Evolutionary conservation across 1,140 invertebrate genomes (phyloP), one percentile per base, ranked within the genome.

Genomic region (Trachymyrmex cornetzi): DNA sequence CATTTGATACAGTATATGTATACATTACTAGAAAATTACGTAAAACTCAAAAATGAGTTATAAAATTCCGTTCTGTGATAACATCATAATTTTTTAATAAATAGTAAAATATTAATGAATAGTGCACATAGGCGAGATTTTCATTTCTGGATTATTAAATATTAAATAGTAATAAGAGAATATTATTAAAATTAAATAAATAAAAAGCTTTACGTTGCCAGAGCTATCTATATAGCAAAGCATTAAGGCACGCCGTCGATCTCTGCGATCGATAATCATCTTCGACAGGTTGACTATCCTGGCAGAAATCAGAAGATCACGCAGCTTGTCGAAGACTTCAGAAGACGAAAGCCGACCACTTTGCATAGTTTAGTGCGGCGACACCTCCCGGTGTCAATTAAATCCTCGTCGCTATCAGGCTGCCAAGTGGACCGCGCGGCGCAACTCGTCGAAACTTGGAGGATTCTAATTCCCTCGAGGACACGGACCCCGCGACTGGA

Each of bases 311-410:
- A 38, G 24, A 27, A 53, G 6, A 66, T 77, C 30, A 38, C 72
- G 14, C 63, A 59, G 48, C 57, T 19, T 9, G 16, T 67, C 55
- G 59, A 74, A 74, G 19, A 12, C 63, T 75, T 88, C 81, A 88
- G 86, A 88, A 57, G 38, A 67, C 57, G 55, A 91, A 90, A 88
- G 90, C 87, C 90, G 87, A 81, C 86, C 91, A 93, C 93, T 94
- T 93, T 94, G 93, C 92, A 94, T 94, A 94, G 94, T 94, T 94
- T 93, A 90, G 91, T 92, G 90, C 91, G 92, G 90, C 89, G 93
- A 94, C 94, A 94, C 94, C 93, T 95, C 89, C 91, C 91, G 91
- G 93, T 93, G 94, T 94, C 94, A 89, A 92, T 92, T 92, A 91
- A 91, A 90, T 90, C 77, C 90, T 86, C 81, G 81, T 90, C 77